Percentiles rank a stretch among this genome's conserved stretches.
Conservation (phyloP, 2,888 invertebrate genomes). For the Cantharis rufa region DNA sequence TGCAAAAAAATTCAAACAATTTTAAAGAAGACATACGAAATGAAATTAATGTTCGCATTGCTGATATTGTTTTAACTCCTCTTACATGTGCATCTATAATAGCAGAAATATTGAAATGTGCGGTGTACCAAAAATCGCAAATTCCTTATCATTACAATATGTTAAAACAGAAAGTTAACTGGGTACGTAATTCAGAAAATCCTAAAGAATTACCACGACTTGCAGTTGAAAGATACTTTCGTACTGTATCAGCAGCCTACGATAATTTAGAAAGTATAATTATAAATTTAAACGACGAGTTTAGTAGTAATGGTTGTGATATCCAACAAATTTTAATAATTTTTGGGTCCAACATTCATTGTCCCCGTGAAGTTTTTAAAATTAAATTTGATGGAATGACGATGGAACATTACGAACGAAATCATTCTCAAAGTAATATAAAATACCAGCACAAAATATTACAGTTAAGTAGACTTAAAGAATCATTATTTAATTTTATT, state of each 20-base stretch:
- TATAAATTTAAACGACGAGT: constrained; percentile 42
- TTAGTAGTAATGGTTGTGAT: constrained; percentile 33
- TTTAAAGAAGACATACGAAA: neutral
- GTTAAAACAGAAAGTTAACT: constrained; percentile 44
- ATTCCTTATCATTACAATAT: constrained; percentile 49
- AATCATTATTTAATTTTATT: neutral
- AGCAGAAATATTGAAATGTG: constrained; percentile 62
- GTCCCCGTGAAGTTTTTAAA: constrained; percentile 45
- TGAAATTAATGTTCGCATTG: constrained; percentile 55
- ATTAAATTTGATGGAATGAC: constrained; percentile 40
- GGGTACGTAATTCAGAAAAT: constrained; percentile 36
- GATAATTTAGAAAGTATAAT: constrained; percentile 44
- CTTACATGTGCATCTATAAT: constrained; percentile 62
- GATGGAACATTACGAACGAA: constrained; percentile 43
- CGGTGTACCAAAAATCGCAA: constrained; percentile 62
- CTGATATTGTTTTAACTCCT: constrained; percentile 59
- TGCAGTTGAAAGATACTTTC: constrained; percentile 42
- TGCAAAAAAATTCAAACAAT: neutral
- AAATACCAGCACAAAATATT: constrained; percentile 46
- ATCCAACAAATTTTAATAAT: constrained; percentile 46
- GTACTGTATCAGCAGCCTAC: constrained; percentile 43
- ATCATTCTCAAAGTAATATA: constrained; percentile 41
- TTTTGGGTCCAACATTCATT: constrained; percentile 45
- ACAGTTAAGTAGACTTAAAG: constrained; percentile 35
- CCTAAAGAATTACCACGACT: constrained; percentile 33